Evolutionary conservation across 2,113 vertebrate genomes (phyloP).

Genomic region (Oostethus manadensis): DNA sequence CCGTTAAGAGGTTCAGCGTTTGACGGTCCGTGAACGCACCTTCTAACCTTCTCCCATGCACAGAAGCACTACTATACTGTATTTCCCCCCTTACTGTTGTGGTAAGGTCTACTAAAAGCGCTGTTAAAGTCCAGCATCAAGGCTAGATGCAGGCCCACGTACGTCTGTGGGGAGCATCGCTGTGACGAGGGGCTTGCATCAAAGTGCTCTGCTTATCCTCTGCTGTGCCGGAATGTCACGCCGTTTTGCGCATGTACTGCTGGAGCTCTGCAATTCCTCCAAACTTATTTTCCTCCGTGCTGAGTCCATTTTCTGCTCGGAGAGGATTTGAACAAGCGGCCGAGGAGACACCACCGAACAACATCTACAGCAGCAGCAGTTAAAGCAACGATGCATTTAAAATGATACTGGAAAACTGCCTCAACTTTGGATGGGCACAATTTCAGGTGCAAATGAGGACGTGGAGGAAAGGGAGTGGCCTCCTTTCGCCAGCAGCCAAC

Average conservation of each 20-base stretch:
- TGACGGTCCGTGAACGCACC: too few relatives aligned
- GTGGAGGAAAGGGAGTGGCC: slow-evolving; percentile 21
- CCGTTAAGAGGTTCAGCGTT: slow-evolving; percentile 53
- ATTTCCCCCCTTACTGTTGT: too few relatives aligned
- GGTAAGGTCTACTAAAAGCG: too few relatives aligned
- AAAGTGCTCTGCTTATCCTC: slow-evolving; percentile 55
- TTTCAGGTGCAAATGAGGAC: slow-evolving; percentile 57
- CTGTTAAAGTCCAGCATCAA: too few relatives aligned
- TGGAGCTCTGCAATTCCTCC: slow-evolving; percentile 51
- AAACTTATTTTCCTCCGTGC: slow-evolving; percentile 51
- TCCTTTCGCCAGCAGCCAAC: neutral
- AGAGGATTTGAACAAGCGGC: slow-evolving; percentile 54
- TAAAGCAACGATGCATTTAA: slow-evolving; percentile 68
- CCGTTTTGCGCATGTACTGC: slow-evolving; percentile 41
- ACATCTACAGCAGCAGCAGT: slow-evolving; percentile 36
- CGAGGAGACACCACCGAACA: slow-evolving; percentile 47
- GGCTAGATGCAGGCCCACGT: too few relatives aligned
- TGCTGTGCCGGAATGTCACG: slow-evolving; percentile 53
- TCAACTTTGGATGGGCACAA: slow-evolving; percentile 55
- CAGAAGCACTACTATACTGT: too few relatives aligned
- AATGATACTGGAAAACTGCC: slow-evolving; percentile 53
- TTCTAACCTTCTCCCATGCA: too few relatives aligned
- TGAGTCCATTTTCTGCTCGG: slow-evolving; percentile 50
- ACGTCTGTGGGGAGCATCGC: slow-evolving; percentile 17
- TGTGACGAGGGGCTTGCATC: slow-evolving; percentile 22